These are phyloP conservation scores for Passer montanus DNA, from an alignment of 2,113 vertebrate genomes.

Conservation along the genomic window DNA sequence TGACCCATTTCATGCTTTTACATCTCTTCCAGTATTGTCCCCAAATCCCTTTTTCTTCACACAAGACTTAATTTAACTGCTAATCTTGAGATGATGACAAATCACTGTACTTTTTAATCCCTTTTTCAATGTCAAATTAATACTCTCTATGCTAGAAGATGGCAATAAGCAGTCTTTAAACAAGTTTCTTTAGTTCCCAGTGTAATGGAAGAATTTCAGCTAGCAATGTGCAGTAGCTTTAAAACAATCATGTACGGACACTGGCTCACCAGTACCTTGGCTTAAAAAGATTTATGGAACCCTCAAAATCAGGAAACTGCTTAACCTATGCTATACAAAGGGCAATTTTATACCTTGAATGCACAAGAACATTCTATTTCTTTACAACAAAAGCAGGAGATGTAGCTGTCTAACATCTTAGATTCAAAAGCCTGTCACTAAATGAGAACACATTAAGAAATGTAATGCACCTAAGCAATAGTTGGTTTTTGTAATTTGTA, in stretches of 20 bases:
- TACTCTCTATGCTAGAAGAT: background rate
- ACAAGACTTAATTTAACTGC: background rate
- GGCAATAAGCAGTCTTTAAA: conserved; percentile 11
- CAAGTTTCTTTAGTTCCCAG: conserved; percentile 25
- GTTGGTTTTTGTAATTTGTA: background rate
- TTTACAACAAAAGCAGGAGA: background rate
- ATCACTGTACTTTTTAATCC: background rate
- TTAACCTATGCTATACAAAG: background rate
- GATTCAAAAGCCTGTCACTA: background rate
- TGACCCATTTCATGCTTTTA: background rate
- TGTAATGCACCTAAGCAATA: background rate
- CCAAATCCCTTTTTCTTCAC: background rate
- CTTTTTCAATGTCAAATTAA: conserved; percentile 33
- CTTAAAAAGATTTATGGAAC: background rate
- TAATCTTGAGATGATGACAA: background rate
- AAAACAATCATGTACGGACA: background rate
- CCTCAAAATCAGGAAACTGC: background rate
- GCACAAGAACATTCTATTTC: background rate
- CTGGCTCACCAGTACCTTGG: background rate
- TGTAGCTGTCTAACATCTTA: background rate
- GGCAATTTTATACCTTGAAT: background rate
- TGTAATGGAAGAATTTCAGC: conserved; percentile 24
- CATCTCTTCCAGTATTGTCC: background rate
- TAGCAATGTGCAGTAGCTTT: conserved; percentile 2
- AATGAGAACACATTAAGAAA: background rate